Evolutionary conservation across 2,888 invertebrate species (phyloP), one percentile per base, ranked within the genome.

Genomic region (Cinara cedri): DNA sequence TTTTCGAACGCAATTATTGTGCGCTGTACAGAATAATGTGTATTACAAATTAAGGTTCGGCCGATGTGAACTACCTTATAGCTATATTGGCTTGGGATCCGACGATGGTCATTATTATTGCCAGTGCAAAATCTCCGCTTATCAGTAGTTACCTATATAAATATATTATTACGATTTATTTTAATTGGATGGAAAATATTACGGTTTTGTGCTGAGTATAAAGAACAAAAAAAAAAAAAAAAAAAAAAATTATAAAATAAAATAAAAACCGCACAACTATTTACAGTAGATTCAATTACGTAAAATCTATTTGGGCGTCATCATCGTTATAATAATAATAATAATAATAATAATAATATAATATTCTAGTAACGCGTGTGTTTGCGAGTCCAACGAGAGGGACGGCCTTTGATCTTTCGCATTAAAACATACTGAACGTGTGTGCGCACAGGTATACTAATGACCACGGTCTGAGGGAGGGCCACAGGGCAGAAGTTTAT

Each of bases 331-430:
- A n/a, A n/a, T n/a, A n/a, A n/a, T n/a, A n/a, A n/a, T n/a, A n/a
- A n/a, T n/a, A n/a, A n/a, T n/a, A n/a, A n/a, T n/a, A n/a, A n/a
- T n/a, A n/a, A n/a, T n/a, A n/a, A n/a, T n/a, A n/a, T n/a, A n/a
- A n/a, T n/a, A 34, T 34, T 34, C 34, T n/a, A n/a, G 34, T 34
- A 34, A 34, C 34, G 34, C 34, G 34, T 26, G 26, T 66, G 44
- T 66, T 34, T 65, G 44, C 54, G 44, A 55, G 42, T 19, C 26
- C 55, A 44, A 66, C 9, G 4, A 75, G 75, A 75, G 75, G 66
- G 66, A 75, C 46, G 75, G 66, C 55, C 65, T 75, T 75, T 75
- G 75, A 75, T 75, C 75, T 75, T 44, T 75, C 24, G 44, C 60
- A 24, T 72, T 72, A 60, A 72, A 46, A 57, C n/a, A 57, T 13